Conservation (phyloP, 1,140 invertebrate species). For the Drosophila asahinai region DNA sequence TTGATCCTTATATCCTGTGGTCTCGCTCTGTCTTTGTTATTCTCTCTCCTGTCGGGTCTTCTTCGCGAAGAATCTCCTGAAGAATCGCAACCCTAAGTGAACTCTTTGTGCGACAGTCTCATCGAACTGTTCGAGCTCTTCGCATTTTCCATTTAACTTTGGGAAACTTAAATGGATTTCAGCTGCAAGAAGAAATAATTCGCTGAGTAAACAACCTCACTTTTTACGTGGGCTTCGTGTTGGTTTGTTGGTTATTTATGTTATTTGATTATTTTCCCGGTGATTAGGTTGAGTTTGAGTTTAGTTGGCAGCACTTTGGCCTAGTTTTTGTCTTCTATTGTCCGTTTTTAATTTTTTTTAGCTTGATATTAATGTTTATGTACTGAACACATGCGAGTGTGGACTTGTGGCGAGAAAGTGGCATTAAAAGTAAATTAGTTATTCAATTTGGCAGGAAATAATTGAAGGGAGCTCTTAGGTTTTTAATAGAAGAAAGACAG, state of each 20-base stretch:
- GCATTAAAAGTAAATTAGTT: conserved; percentile 73
- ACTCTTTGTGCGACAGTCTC: conserved; percentile 52
- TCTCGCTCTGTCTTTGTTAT: conserved; percentile 40
- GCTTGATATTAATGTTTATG: conserved; percentile 47
- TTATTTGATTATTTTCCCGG: conserved; percentile 46
- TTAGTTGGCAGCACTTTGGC: conserved; percentile 42
- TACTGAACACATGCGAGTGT: conserved; percentile 56
- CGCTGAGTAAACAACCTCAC: conserved; percentile 35
- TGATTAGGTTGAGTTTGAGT: conserved; percentile 33
- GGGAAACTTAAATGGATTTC: conserved; percentile 39
- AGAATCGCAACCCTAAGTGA: conserved; percentile 52
- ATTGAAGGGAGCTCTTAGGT: not conserved
- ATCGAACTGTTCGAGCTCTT: conserved; percentile 52
- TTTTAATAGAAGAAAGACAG: conserved; percentile 1
- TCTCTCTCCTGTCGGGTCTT: conserved; percentile 53
- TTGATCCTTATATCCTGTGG: conserved; percentile 23
- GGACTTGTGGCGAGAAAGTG: conserved; percentile 58
- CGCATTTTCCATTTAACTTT: conserved; percentile 45
- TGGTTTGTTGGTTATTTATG: conserved; percentile 47
- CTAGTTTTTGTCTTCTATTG: conserved; percentile 32
- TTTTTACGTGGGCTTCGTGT: conserved; percentile 27
- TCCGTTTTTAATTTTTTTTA: conserved; percentile 21
- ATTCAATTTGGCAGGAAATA: conserved; percentile 24
- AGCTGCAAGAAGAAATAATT: conserved; percentile 62
- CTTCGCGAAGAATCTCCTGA: conserved; percentile 18